phyloP scores from a whole-genome alignment of 2,888 invertebrate genomes.

The Diarsia mendica region DNA sequence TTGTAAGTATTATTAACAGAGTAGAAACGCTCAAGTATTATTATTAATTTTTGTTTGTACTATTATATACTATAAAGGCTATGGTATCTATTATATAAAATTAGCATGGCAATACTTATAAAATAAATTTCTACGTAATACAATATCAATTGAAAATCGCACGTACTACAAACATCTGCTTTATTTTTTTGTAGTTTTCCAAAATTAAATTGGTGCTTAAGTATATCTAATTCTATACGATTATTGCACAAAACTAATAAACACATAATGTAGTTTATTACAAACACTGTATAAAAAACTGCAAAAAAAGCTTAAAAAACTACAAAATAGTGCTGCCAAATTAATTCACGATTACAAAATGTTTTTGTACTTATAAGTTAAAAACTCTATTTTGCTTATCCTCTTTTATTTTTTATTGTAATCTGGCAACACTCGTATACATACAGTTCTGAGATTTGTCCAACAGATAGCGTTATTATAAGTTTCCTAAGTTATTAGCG shows the following conservation, averaged over 20 bases:
- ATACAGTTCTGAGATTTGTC: conserved; percentile 63
- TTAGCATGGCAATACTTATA: conserved; percentile 47
- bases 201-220: conserved; percentile 61
- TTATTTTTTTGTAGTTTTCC: conserved; percentile 41
- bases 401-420: conserved; percentile 19
- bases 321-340: conserved; percentile 53
- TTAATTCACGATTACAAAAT: conserved; percentile 29
- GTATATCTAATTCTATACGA: conserved; percentile 61
- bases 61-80: conserved; percentile 14
- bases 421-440: conserved; percentile 61
- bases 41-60: conserved; percentile 50
- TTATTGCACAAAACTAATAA: conserved; percentile 73
- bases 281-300: conserved; percentile 61
- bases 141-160: conserved; percentile 38
- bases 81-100: conserved; percentile 22
- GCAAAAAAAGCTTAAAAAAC: conserved; percentile 48
- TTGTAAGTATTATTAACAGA: too few species aligned
- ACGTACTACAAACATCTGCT: conserved; percentile 29
- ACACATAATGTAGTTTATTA: conserved; percentile 62
- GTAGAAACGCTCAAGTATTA: too few species aligned
- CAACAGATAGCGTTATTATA: conserved; percentile 61
- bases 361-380: conserved; percentile 61
- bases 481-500: conserved; percentile 66
- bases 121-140: conserved; percentile 40
- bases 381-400: conserved; percentile 31